Evolutionary conservation across 2,113 vertebrate species (phyloP).

Genomic region (Hyla sarda): DNA sequence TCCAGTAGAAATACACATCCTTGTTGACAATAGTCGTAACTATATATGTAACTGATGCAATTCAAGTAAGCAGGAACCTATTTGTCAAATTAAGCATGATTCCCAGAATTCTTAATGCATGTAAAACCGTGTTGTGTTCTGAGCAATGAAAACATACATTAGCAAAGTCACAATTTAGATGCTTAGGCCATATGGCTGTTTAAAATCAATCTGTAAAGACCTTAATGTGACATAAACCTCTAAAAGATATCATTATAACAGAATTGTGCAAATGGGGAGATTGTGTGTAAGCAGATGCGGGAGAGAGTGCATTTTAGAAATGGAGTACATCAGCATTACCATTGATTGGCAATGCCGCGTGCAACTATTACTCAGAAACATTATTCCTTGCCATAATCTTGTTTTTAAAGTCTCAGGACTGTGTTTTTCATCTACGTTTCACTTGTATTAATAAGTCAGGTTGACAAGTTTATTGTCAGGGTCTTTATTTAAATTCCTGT

Average conservation of each 20-base stretch:
- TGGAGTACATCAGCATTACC: slow-evolving; percentile 49
- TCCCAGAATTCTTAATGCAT: slow-evolving; percentile 58
- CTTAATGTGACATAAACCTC: slow-evolving; percentile 59
- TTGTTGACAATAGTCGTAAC: slow-evolving; percentile 41
- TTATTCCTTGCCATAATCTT: slow-evolving; percentile 46
- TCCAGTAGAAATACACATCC: slow-evolving; percentile 14
- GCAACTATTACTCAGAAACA: slow-evolving; percentile 47
- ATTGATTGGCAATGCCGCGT: slow-evolving; percentile 47
- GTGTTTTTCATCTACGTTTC: background rate
- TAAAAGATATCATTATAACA: slow-evolving; percentile 58
- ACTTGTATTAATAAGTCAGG: slow-evolving; percentile 13
- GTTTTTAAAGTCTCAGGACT: slow-evolving; percentile 27
- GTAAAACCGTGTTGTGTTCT: slow-evolving; percentile 58
- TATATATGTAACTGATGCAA: slow-evolving; percentile 44
- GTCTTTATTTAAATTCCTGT: slow-evolving; percentile 22
- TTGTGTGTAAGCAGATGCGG: slow-evolving; percentile 49
- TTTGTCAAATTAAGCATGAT: slow-evolving; percentile 56
- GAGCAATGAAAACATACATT: slow-evolving; percentile 58
- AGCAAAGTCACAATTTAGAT: slow-evolving; percentile 56
- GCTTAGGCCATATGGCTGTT: slow-evolving; percentile 53
- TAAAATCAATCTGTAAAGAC: slow-evolving; percentile 58
- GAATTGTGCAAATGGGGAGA: slow-evolving; percentile 58
- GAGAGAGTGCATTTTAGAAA: slow-evolving; percentile 54
- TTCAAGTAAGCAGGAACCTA: slow-evolving; percentile 53
- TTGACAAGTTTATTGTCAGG: slow-evolving; percentile 38